Conservation (phyloP, 2,797 vertebrate genomes). For the Catamblyrhynchus diadema region DNA sequence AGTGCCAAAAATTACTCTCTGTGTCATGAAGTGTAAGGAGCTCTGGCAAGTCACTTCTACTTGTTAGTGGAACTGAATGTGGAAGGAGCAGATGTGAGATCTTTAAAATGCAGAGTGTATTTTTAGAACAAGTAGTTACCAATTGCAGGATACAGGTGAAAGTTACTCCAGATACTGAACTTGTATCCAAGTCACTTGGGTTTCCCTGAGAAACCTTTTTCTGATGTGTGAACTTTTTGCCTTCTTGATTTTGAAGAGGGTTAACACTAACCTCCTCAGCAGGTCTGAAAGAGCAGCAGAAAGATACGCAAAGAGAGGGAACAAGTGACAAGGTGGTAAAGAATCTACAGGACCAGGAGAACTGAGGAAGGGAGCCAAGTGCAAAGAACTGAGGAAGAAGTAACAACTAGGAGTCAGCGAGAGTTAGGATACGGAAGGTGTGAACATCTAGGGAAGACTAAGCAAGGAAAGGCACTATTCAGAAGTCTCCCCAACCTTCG, state of each 20-base stretch:
- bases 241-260: not conserved
- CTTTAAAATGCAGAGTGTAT: not conserved
- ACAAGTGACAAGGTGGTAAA: not conserved
- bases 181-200: not conserved
- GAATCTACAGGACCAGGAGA: not conserved
- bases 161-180: not conserved
- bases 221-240: not conserved
- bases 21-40: not conserved
- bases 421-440: not conserved
- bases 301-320: not conserved
- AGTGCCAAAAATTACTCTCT: not conserved
- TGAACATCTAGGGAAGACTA: not conserved
- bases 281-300: not conserved
- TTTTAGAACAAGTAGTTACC: not conserved
- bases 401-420: not conserved
- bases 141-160: not conserved
- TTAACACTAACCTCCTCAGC: not conserved
- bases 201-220: not conserved
- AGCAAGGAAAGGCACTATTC: not conserved
- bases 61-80: not conserved
- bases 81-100: not conserved
- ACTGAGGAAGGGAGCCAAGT: not conserved
- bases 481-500: constrained; percentile 77
- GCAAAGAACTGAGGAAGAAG: not conserved
- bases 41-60: not conserved